Base-by-base conservation (phyloP, 2,888 invertebrate genomes). In the Strigamia transsilvanica region DNA sequence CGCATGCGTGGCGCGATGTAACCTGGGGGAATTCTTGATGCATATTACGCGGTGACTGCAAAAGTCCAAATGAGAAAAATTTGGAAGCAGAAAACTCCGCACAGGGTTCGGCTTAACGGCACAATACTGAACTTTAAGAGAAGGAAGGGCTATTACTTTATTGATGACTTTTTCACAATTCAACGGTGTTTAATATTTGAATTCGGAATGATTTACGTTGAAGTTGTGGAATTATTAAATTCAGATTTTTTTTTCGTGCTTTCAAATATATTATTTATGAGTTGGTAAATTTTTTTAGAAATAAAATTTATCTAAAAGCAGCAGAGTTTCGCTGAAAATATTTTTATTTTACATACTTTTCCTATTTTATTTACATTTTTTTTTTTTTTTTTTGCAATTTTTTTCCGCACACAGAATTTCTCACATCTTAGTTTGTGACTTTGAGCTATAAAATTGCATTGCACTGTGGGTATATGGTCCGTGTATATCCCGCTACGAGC, bases 1-100 rank as follows among this genome's bases (percentile, higher is more conserved):
- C 61, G 61, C 61, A 66, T 66, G 61, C 61, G 61, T 66, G 23
- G 61, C 61, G 61, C 61, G 21, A 66, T 66, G 61, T 66, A 66
- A 66, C 61, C 61, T 66, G 61, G 61, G 61, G 61, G 61, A 66
- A 66, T 66, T 66, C 61, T 23, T 66, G 61, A 66, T 66, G 61
- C 46, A 46, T n/a, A 46, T 46, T 46, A 46, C 46, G 46, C 61
- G 61, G 61, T 66, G 61, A 66, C 61, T 66, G 61, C 61, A 66
- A 66, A 66, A 66, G 61, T 66, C 61, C 61, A 66, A 66, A 66
- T 66, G 61, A 66, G 61, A 66, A 66, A 66, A 66, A 66, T 66
- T 66, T 66, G 61, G 61, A 66, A 12, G 21, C 61, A 66, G 61
- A 18, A 66, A 66, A 66, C 61, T 66, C 61, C 61, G 61, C 61